Evolutionary conservation across 1,140 invertebrate genomes (phyloP).

Genomic region (Formica selysi): DNA sequence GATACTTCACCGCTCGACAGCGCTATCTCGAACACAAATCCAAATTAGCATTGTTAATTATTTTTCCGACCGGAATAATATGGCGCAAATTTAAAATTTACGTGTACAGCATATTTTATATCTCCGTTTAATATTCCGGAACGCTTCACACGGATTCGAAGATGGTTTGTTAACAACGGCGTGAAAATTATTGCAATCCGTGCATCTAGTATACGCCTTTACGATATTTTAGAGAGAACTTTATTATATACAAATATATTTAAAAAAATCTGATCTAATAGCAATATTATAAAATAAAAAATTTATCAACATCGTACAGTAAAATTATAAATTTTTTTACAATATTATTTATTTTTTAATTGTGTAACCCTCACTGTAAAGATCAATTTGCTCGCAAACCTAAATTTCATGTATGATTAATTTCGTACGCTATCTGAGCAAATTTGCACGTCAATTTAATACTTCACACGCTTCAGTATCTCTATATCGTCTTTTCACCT

Average conservation of each 20-base stretch:
- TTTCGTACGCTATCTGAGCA: slow-evolving; percentile 17
- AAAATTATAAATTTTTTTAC: no score
- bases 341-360: background rate
- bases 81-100: slow-evolving; percentile 43
- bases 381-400: background rate
- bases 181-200: background rate
- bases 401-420: slow-evolving; percentile 31
- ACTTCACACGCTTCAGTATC: slow-evolving; percentile 52
- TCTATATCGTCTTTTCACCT: slow-evolving; percentile 47
- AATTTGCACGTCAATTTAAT: slow-evolving; percentile 55
- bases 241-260: background rate
- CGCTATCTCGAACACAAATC: slow-evolving; percentile 52
- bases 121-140: slow-evolving; percentile 42
- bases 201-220: background rate
- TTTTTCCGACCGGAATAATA: slow-evolving; percentile 60
- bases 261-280: background rate
- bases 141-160: slow-evolving; percentile 5
- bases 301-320: background rate
- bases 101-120: slow-evolving; percentile 26
- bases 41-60: slow-evolving; percentile 64
- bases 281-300: background rate
- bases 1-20: slow-evolving; percentile 43
- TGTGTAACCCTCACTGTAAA: background rate
- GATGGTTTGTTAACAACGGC: slow-evolving; percentile 34
- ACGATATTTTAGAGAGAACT: no score